Evolutionary conservation across 2,888 invertebrate species (phyloP), one percentile per base, ranked within the genome.

Genomic region (Anthoptus insignis): DNA sequence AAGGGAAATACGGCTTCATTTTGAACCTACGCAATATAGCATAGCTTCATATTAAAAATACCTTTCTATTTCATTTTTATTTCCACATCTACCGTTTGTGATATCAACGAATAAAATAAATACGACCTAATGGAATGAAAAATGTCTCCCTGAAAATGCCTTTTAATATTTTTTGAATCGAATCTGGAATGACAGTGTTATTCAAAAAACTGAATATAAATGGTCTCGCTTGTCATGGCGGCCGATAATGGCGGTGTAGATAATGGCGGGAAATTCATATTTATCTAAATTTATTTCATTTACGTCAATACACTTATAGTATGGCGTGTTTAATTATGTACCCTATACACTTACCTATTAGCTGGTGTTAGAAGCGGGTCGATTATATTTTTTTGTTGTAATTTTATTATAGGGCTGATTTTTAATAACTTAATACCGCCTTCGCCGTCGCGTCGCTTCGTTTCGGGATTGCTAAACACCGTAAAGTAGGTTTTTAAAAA

Each of bases 81-180:
- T 29, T 45, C 42, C 13, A 29, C n/a, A 42, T 27, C 22, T 14
- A 39, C 29, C 16, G 32, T 32, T 37, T 22, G 16, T 13, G 16
- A 57, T 34, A 16, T 24, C 13, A 59, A 16, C 29, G 49, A 21
- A 7, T 14, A 42, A 58, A 7, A 45, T 27, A 6, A n/a, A 21
- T 29, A 32, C 2, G n/a, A 22, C 13, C 21, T 34, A 34, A 34
- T 22, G 6, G 21, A 22, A 58, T 2, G 14, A 14, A 49, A n/a
- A n/a, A n/a, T n/a, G n/a, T n/a, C n/a, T n/a, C n/a, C n/a, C n/a
- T n/a, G n/a, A n/a, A n/a, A n/a, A n/a, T n/a, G n/a, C 14, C 14
- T 58, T 14, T 47, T 29, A 13, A 32, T 58, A 45, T 32, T 58
- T 47, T 29, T 19, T 47, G 21, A n/a, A 47, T 29, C 5, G 16